Evolutionary conservation across 2,113 vertebrate species (phyloP).

Genomic region (Panthera leo): DNA sequence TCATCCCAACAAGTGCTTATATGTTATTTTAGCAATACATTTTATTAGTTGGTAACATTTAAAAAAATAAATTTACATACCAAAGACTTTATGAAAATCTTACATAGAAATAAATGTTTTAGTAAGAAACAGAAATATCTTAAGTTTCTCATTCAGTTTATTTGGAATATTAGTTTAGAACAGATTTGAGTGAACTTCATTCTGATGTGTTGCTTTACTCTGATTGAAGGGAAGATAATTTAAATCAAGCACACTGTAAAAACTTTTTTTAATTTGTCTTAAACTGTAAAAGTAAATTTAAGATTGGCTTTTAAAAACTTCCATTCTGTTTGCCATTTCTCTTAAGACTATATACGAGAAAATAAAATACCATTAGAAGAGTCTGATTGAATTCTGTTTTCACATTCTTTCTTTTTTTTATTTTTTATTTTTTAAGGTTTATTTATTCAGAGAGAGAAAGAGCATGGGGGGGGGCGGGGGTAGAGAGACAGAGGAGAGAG

Average conservation of each 20-base stretch:
- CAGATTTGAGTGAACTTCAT: not conserved
- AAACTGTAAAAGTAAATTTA: not conserved
- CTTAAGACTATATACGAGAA: not conserved
- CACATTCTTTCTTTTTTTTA: not conserved
- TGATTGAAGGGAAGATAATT: not conserved
- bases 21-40: constrained; percentile 8
- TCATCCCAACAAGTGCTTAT: not conserved
- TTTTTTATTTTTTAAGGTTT: not conserved
- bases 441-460: no score
- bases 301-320: not conserved
- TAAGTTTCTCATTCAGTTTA: not conserved
- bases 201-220: not conserved
- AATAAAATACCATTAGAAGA: not conserved
- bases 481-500: no score
- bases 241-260: not conserved
- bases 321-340: not conserved
- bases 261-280: not conserved
- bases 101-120: not conserved
- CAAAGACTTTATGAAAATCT: not conserved
- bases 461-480: no score
- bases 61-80: not conserved
- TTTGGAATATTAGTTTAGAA: not conserved
- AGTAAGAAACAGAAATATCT: constrained; percentile 16
- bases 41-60: not conserved
- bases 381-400: constrained; percentile 8